Base-by-base conservation (phyloP, 2,888 invertebrate genomes). In the Lysandra bellargus region DNA sequence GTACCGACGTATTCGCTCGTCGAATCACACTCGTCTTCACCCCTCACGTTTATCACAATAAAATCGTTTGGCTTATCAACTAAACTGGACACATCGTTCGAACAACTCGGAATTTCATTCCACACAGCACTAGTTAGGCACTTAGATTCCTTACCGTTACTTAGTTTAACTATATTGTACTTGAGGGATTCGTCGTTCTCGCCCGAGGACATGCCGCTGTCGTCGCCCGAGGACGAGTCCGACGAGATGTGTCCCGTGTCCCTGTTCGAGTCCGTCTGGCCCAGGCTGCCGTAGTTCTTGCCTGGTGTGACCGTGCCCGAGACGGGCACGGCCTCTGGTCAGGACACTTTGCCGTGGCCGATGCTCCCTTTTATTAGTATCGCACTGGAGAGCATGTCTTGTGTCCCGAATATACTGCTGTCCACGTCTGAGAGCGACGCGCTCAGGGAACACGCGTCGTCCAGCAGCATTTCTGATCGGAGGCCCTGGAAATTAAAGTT, bases 81-180 rank as follows among this genome's bases (percentile, higher is more conserved):
- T 61, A 79, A 30, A 83, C 85, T 84, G 80, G 85, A 81, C 75
- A 88, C 85, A 87, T 89, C 87, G 83, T 88, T 91, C 80, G 94
- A 93, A 91, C 93, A 93, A 87, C 91, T 87, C 60, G 94, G 94
- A 93, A 93, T 94, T 86, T 91, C 92, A 93, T 94, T 92, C 93
- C 93, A 86, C 85, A 88, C 88, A 85, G 86, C 88, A 88, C 88
- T 87, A 84, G 85, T 90, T 92, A 94, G 94, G 94, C 94, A 94
- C 94, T 94, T 94, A 87, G 87, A 88, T 85, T 89, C 87, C 82
- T 88, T 88, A 86, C 87, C 85, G 73, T 84, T 86, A 87, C 85
- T 88, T 86, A 88, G 72, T 78, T 85, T 89, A 80, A 83, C 73
- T 80, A 86, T 86, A 84, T 85, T 84, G 84, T 86, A 85, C 86